Evolutionary conservation across 2,797 vertebrate genomes (phyloP).

Genomic region (Hipposideros larvatus): DNA sequence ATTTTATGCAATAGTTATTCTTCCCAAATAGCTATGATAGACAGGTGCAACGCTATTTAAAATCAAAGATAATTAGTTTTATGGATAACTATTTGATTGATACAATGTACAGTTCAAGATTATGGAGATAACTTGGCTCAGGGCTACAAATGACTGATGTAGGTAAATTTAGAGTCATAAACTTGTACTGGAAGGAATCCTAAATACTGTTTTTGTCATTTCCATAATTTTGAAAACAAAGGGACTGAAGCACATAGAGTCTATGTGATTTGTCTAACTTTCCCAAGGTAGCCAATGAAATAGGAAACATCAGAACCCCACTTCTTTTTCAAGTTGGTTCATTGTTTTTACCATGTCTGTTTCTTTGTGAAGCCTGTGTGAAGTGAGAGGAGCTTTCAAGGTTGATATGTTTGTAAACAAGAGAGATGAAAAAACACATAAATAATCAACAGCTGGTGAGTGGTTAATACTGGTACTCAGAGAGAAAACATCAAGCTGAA

Average conservation of each 20-base stretch:
- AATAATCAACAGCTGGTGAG: neutral
- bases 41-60: neutral
- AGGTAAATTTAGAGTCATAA: neutral
- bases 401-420: neutral
- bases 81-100: neutral
- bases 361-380: neutral
- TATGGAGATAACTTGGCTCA: neutral
- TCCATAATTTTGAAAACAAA: neutral
- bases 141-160: neutral
- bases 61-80: slow-evolving; percentile 17
- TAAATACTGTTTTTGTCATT: neutral
- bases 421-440: neutral
- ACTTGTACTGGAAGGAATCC: neutral
- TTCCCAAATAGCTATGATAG: neutral
- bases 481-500: neutral
- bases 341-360: neutral
- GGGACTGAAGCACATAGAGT: neutral
- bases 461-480: neutral
- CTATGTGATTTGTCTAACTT: neutral
- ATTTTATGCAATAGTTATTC: neutral
- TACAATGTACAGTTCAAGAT: neutral
- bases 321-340: neutral
- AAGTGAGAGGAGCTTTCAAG: neutral
- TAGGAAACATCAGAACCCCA: neutral
- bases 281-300: neutral